phyloP scores from a whole-genome alignment of 2,797 vertebrate genomes.

The Premnoplex brunnescens region DNA sequence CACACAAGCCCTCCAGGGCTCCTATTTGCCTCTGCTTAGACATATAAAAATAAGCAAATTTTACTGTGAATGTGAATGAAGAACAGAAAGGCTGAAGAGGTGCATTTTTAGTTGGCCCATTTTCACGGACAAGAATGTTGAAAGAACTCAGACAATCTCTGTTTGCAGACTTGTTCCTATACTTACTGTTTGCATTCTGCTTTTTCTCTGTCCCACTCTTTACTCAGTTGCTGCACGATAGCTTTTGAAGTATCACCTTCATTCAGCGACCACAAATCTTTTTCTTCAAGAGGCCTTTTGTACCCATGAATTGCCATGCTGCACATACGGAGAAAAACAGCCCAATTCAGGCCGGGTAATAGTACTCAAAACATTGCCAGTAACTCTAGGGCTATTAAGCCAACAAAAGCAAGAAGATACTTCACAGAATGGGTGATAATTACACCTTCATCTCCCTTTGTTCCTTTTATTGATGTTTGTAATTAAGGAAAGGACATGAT shows the following conservation, averaged over 20 bases:
- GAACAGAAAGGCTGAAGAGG: not conserved
- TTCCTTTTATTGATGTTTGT: not conserved
- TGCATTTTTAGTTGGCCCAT: not conserved
- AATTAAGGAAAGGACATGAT: not conserved
- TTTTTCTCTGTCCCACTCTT: conserved; percentile 87
- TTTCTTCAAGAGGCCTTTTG: conserved; percentile 86
- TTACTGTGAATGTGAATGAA: not conserved
- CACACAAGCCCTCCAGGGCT: not conserved
- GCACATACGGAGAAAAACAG: conserved; percentile 1
- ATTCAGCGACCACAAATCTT: conserved; percentile 92
- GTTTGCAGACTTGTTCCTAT: not conserved
- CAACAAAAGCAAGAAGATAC: not conserved
- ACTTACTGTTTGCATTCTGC: conserved; percentile 62
- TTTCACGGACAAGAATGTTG: not conserved
- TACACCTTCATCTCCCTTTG: not conserved
- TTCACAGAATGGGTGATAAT: not conserved
- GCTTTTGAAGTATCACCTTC: conserved; percentile 81
- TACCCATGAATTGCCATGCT: conserved; percentile 92
- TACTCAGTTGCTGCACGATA: conserved; percentile 82
- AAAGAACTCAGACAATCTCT: not conserved
- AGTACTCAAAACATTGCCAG: not conserved
- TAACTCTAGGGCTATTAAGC: not conserved
- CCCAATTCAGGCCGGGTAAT: not conserved
- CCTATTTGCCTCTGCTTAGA: not conserved
- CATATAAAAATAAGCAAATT: not conserved